These are phyloP conservation scores for Enteromius viviparus DNA, from an alignment of 2,797 vertebrate genomes.

Conservation along the genomic window DNA sequence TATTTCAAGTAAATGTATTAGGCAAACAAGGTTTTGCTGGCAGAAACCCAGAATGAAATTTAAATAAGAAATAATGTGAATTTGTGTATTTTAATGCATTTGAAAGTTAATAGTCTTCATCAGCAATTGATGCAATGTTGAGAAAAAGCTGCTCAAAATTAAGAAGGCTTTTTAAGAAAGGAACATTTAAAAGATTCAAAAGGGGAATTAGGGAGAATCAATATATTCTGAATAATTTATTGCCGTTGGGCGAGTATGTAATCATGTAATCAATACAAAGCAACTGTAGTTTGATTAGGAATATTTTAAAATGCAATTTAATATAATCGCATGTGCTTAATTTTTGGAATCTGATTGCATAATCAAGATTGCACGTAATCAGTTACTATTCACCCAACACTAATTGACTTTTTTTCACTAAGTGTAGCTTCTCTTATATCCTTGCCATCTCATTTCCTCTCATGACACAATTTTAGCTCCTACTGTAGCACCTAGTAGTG, in stretches of 20 bases:
- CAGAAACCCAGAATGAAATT: neutral
- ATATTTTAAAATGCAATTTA: neutral
- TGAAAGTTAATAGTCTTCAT: neutral
- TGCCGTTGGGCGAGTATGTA: neutral
- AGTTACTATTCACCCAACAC: neutral
- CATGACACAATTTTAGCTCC: neutral
- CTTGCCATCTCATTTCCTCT: neutral
- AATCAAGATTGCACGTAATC: neutral
- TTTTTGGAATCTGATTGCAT: neutral
- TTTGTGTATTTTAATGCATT: neutral
- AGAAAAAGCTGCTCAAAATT: neutral
- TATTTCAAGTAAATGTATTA: neutral
- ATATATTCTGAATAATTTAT: neutral
- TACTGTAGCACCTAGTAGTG: neutral
- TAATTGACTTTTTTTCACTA: neutral
- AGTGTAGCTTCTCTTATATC: neutral
- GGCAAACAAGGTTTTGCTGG: neutral
- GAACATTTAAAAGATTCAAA: neutral
- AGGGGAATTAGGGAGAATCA: neutral
- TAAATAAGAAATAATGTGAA: neutral
- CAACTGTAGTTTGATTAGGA: neutral
- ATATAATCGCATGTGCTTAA: neutral
- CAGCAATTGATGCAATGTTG: neutral
- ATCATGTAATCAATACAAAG: neutral
- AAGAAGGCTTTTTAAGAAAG: neutral